Conservation (phyloP, 2,113 vertebrate species). For the Pterocles gutturalis region DNA sequence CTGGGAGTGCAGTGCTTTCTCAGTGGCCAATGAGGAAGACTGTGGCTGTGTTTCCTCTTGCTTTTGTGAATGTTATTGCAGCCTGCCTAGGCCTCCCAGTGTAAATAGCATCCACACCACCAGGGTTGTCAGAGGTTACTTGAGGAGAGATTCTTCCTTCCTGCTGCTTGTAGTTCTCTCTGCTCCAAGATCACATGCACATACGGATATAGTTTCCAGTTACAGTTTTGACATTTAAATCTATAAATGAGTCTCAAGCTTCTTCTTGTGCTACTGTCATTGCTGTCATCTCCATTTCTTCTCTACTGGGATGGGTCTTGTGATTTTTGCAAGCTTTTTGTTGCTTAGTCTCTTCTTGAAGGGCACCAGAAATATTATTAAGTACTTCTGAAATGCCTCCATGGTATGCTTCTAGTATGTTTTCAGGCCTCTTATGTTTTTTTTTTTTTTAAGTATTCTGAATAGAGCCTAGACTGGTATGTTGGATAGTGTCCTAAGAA, state of each 20-base stretch:
- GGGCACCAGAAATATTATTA: not conserved
- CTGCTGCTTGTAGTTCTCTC: not conserved
- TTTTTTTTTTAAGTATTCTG: not conserved
- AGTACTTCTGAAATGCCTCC: not conserved
- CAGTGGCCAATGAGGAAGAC: not conserved
- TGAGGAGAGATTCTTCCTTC: not conserved
- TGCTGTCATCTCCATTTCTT: not conserved
- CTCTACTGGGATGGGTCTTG: not conserved
- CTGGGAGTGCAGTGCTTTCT: not conserved
- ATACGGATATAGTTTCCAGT: not conserved
- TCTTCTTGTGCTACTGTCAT: not conserved
- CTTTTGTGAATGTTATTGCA: not conserved
- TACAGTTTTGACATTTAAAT: conserved; percentile 9
- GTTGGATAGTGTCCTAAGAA: not conserved
- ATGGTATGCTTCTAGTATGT: not conserved
- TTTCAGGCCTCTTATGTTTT: not conserved
- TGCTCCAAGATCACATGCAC: fast-evolving
- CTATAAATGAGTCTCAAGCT: not conserved
- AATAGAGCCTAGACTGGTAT: not conserved
- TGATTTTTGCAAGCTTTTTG: not conserved
- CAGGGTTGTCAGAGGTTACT: not conserved
- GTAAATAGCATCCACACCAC: not conserved
- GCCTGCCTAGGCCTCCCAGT: not conserved
- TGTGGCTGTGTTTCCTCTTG: not conserved
- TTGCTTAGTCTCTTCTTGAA: not conserved